Percentiles rank a stretch among this genome's conserved stretches.
These are phyloP conservation scores for Drosophila teissieri DNA, from an alignment of 1,140 invertebrate species.

Conservation along the genomic window DNA sequence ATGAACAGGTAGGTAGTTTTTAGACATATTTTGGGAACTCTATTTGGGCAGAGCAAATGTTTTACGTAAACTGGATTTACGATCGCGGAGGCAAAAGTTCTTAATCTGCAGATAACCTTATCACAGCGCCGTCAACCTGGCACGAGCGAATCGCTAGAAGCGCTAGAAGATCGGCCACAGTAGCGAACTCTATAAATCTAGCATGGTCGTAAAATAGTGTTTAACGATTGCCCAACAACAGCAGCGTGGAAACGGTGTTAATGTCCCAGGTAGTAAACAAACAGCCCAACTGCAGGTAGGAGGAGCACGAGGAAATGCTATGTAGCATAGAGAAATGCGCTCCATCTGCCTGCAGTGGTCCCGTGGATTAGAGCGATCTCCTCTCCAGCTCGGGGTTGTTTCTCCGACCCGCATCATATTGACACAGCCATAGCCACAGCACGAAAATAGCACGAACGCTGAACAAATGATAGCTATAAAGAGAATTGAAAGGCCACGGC, in stretches of 20 bases:
- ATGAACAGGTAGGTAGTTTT: not conserved
- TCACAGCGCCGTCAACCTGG: constrained; percentile 26
- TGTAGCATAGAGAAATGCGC: not conserved
- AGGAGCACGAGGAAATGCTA: too few relatives aligned
- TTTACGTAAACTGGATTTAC: constrained; percentile 48
- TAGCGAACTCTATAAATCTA: constrained; percentile 24
- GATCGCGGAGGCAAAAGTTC: constrained; percentile 24
- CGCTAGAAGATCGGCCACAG: constrained; percentile 5
- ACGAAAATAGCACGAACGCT: constrained; percentile 33
- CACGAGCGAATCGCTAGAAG: constrained; percentile 26
- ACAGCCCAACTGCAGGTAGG: constrained; percentile 12
- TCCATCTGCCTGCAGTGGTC: constrained; percentile 19
- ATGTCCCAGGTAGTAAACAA: constrained; percentile 30
- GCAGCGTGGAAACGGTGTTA: constrained; percentile 15
- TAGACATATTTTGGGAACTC: constrained; percentile 3
- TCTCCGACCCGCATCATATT: constrained; percentile 30
- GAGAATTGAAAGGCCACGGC: not conserved
- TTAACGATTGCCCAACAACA: constrained; percentile 18
- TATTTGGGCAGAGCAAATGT: not conserved
- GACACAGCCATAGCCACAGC: constrained; percentile 14
- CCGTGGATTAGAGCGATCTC: not conserved
- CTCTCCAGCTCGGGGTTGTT: constrained; percentile 27
- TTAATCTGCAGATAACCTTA: constrained; percentile 35
- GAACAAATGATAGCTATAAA: constrained; percentile 38
- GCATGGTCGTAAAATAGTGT: constrained; percentile 21